A percentile compares a stretch with the other conserved stretches of the same genome.
These are phyloP conservation scores for Platalea minor DNA, from an alignment of 2,797 vertebrate species.

Conservation along the genomic window DNA sequence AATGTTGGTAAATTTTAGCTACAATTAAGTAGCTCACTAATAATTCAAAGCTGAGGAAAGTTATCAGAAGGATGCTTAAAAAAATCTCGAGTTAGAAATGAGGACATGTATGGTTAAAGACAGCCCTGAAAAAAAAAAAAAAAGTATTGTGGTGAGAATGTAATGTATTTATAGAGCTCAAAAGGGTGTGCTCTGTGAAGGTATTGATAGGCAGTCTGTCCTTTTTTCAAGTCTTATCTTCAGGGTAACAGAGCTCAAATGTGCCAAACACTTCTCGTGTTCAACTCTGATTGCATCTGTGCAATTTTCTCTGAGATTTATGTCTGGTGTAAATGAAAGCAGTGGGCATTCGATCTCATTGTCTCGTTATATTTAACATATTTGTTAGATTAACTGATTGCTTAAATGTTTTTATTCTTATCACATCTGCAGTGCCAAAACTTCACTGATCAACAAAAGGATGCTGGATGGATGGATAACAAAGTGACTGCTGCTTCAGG, in stretches of 20 bases:
- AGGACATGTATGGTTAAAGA: slow-evolving; percentile 1
- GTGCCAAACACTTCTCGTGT: slow-evolving; percentile 54
- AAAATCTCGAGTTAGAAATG: neutral
- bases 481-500: slow-evolving; percentile 5
- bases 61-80: slow-evolving; percentile 7
- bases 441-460: slow-evolving; percentile 52
- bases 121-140: neutral
- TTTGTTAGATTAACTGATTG: slow-evolving; percentile 62
- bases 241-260: slow-evolving; percentile 63
- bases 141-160: slow-evolving; percentile 17
- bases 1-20: neutral
- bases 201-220: slow-evolving; percentile 58
- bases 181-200: slow-evolving; percentile 66
- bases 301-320: slow-evolving; percentile 67
- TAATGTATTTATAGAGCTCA: slow-evolving; percentile 62
- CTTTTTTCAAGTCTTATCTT: slow-evolving; percentile 66
- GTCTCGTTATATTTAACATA: slow-evolving; percentile 56
- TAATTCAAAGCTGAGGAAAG: slow-evolving; percentile 6
- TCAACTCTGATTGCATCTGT: slow-evolving; percentile 60
- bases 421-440: slow-evolving; percentile 50
- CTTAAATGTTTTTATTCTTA: slow-evolving; percentile 58
- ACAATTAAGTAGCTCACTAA: neutral
- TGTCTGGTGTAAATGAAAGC: slow-evolving; percentile 48
- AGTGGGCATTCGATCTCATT: slow-evolving; percentile 38
- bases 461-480: neutral